Conservation (phyloP, 2,113 vertebrate genomes). For the Regulus satrapa region DNA sequence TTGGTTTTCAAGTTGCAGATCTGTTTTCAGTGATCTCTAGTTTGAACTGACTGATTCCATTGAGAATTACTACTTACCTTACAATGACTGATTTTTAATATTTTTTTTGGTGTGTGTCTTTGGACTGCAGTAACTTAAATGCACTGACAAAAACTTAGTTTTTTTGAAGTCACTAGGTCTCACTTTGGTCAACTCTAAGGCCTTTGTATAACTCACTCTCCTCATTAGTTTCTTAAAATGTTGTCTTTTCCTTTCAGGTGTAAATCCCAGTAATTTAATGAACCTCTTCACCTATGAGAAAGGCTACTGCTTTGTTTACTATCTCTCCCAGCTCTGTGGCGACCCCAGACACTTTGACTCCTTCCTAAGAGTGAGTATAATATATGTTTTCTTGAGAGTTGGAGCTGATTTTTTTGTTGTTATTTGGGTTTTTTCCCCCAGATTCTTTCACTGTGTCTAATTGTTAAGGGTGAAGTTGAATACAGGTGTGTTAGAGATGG, state of each 20-base stretch:
- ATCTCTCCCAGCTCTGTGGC: slow-evolving; percentile 90
- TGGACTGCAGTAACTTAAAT: background rate
- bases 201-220: background rate
- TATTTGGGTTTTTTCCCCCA: fast-evolving
- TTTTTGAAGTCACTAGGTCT: background rate
- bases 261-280: slow-evolving; percentile 97
- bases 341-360: slow-evolving; percentile 85
- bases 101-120: background rate
- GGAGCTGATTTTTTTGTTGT: background rate
- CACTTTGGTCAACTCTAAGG: background rate
- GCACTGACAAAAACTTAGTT: background rate
- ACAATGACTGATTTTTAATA: background rate
- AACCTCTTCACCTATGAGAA: slow-evolving; percentile 98
- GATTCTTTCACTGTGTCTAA: background rate
- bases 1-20: background rate
- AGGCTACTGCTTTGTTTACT: slow-evolving; percentile 95
- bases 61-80: background rate
- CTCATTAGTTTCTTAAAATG: background rate
- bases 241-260: slow-evolving; percentile 72
- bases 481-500: background rate
- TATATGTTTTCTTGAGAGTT: background rate
- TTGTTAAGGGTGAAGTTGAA: background rate
- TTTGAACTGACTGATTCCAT: background rate
- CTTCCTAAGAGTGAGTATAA: slow-evolving; percentile 85
- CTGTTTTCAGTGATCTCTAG: background rate